Base-by-base conservation (phyloP, 2,888 invertebrate species). In the Heliconius cydno region DNA sequence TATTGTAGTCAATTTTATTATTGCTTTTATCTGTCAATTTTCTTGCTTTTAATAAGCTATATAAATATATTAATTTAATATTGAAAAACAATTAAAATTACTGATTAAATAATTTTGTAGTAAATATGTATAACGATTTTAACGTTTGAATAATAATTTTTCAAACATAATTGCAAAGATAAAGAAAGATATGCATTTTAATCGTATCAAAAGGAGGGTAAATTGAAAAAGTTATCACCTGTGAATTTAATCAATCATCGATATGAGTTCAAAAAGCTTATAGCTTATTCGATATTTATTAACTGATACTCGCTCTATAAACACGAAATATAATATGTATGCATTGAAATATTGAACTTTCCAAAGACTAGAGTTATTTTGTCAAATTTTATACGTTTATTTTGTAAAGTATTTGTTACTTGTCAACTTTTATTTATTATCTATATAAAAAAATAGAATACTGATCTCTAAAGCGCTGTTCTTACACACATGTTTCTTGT, bases 1-100 rank as follows among this genome's bases (percentile, higher is more conserved):
- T 79, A 66, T 66, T 71, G 60, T 79, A 77, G 79, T 81, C 77
- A 81, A 78, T 79, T 76, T 75, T 13, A 79, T 30, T 71, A 30
- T 77, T 81, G 66, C 46, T 60, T 79, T 81, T 19, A 68, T 52
- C 34, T 65, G 75, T 78, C 79, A 78, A 78, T n/a, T 70, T 41
- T 25, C 7, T 41, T 41, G 38, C 25, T 46, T 70, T 46, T 15
- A 70, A 28, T 41, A 25, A 70, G 25, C 25, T 70, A 7, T 19
- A n/a, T 41, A 28, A 28, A 28, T 28, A 41, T 25, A 70, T 70
- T 70, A 38, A 70, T 30, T 10, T 6, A 41, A 5, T 1, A 46
- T 70, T 15, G 41, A 70, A 7, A 0, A 15, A 46, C 15, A 70
- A 70, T 7, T 15, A 25, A 41, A 70, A 15, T 70, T 25, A 25